Evolutionary conservation across 2,888 invertebrate genomes (phyloP).

Genomic region (Diarsia mendica): DNA sequence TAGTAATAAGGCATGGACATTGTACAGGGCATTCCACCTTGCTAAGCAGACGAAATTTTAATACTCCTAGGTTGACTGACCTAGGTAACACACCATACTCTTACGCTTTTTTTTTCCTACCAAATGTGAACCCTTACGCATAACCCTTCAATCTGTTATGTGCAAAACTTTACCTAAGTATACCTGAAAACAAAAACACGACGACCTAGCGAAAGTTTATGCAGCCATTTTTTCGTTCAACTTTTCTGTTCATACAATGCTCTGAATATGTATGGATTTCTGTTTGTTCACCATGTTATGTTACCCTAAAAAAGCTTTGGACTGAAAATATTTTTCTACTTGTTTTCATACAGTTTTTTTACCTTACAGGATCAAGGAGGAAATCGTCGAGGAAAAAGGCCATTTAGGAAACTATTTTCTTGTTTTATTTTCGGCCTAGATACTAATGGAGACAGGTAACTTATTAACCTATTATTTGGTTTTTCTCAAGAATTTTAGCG

Average conservation of each 20-base stretch:
- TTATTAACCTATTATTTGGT: neutral
- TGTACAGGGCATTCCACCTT: no score
- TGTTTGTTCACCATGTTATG: conserved; percentile 36
- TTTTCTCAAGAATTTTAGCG: neutral
- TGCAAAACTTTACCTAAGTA: conserved; percentile 41
- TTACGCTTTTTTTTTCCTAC: neutral
- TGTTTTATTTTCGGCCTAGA: conserved; percentile 31
- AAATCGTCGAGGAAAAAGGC: conserved; percentile 15
- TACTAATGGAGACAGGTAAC: conserved; percentile 21
- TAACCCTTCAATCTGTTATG: conserved; percentile 25
- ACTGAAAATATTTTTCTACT: conserved; percentile 5
- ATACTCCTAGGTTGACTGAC: neutral
- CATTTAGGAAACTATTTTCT: conserved; percentile 20
- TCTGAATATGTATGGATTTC: conserved; percentile 58
- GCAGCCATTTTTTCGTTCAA: conserved; percentile 30
- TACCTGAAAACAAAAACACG: conserved; percentile 45
- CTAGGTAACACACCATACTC: neutral
- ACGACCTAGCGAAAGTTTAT: conserved; percentile 35
- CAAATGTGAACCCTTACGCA: neutral
- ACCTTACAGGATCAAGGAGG: conserved; percentile 6
- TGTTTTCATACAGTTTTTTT: conserved; percentile 27
- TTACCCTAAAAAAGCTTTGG: conserved; percentile 24
- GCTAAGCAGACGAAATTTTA: neutral
- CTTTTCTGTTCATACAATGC: conserved; percentile 34
- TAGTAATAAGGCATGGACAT: no score